phyloP scores from a whole-genome alignment of 2,113 vertebrate species.

The Apteryx mantelli region DNA sequence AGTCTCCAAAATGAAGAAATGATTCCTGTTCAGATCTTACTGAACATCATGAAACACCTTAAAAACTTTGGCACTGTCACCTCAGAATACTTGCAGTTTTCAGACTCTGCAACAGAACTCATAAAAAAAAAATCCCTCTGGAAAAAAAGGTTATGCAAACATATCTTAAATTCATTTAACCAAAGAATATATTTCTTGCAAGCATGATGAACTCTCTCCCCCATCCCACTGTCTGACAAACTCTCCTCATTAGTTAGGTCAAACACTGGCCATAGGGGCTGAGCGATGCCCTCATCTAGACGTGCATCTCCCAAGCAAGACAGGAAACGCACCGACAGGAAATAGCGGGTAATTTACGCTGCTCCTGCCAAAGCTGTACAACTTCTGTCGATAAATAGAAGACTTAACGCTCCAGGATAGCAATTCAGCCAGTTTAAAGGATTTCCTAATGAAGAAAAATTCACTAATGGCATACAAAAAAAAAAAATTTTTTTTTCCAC shows the following conservation, averaged over 20 bases:
- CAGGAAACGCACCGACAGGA: not conserved
- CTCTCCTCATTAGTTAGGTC: not conserved
- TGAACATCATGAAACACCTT: not conserved
- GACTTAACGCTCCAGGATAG: constrained; percentile 27
- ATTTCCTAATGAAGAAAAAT: constrained; percentile 36
- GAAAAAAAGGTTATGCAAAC: not conserved
- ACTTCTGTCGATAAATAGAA: constrained; percentile 17
- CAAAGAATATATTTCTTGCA: not conserved
- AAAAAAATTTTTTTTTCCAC: not conserved
- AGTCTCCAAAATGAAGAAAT: not conserved
- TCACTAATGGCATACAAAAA: not conserved
- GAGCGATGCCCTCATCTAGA: not conserved
- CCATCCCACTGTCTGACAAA: not conserved
- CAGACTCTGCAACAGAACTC: not conserved
- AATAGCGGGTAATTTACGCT: not conserved
- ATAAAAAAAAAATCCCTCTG: not conserved
- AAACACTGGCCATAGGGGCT: not conserved
- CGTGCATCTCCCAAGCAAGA: not conserved
- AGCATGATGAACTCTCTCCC: not conserved
- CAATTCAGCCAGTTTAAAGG: constrained; percentile 36
- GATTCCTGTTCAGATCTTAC: not conserved
- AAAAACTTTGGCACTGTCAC: rapidly evolving
- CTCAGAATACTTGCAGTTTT: not conserved
- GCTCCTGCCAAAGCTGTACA: not conserved
- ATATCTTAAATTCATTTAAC: not conserved